Evolutionary conservation across 2,113 vertebrate genomes (phyloP).

Genomic region (Cygnus buccinator): DNA sequence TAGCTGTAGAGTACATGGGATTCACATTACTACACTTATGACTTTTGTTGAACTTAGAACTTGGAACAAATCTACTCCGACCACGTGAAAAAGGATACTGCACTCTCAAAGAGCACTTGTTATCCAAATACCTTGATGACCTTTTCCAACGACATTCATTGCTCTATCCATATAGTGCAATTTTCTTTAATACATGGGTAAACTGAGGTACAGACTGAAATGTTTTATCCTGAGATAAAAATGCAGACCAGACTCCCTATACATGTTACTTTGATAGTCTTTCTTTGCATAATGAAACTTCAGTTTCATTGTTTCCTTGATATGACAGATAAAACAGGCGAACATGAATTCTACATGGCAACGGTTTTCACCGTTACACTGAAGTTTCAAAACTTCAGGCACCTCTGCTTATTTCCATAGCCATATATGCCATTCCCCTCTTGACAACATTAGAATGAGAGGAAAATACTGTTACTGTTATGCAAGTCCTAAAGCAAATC

Average conservation of each 20-base stretch:
- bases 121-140: neutral
- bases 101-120: neutral
- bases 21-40: neutral
- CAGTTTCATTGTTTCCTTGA: constrained; percentile 20
- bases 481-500: constrained; percentile 5
- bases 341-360: neutral
- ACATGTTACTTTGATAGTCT: constrained; percentile 24
- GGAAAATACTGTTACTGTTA: neutral
- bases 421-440: constrained; percentile 12
- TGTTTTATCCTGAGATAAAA: constrained; percentile 25
- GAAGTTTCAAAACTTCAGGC: neutral
- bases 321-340: constrained; percentile 13
- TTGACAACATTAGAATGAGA: constrained; percentile 32
- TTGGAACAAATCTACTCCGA: constrained; percentile 2
- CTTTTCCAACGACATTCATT: neutral
- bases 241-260: neutral
- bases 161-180: neutral
- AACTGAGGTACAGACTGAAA: constrained; percentile 42
- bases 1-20: neutral
- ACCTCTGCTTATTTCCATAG: constrained; percentile 2
- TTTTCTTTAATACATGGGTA: constrained; percentile 3
- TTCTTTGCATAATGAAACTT: constrained; percentile 6
- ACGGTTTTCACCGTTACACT: neutral
- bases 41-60: neutral
- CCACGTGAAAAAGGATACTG: neutral